A percentile compares a stretch with the other conserved stretches of the same genome.
Conservation (phyloP, 1,140 invertebrate species). For the Aradophagus sp. region DNA sequence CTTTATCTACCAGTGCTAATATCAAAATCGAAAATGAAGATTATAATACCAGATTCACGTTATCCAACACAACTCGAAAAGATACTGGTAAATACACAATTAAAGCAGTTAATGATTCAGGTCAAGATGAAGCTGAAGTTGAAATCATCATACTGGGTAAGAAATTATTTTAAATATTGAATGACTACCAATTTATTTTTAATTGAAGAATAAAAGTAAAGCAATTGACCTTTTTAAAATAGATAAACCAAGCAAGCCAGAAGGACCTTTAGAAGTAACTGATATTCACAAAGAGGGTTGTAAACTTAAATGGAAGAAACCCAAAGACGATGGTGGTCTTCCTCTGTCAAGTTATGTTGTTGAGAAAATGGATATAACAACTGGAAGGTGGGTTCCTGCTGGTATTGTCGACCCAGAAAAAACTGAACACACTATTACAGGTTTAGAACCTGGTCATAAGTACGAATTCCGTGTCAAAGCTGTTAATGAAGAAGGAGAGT, state of each 20-base stretch:
- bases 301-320: conserved; percentile 96
- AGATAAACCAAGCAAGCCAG: conserved; percentile 95
- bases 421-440: conserved; percentile 89
- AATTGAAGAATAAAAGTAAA: too few species aligned
- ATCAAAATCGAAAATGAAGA: conserved; percentile 93
- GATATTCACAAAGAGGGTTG: conserved; percentile 96
- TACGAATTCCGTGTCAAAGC: conserved; percentile 97
- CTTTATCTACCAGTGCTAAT: conserved; percentile 78
- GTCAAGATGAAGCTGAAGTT: conserved; percentile 94
- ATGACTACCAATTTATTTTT: neutral
- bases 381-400: conserved; percentile 91
- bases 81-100: conserved; percentile 94
- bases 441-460: conserved; percentile 92
- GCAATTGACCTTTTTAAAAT: conserved; percentile 31
- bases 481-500: conserved; percentile 96
- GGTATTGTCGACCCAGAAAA: conserved; percentile 90
- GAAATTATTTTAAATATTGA: neutral
- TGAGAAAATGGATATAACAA: conserved; percentile 93
- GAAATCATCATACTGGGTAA: conserved; percentile 93
- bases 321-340: conserved; percentile 95
- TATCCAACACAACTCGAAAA: conserved; percentile 86
- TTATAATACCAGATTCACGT: conserved; percentile 90
- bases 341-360: conserved; percentile 92
- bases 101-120: conserved; percentile 92
- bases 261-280: conserved; percentile 93